Evolutionary conservation across 2,113 vertebrate species (phyloP).

Genomic region (Leucopsar rothschildi): DNA sequence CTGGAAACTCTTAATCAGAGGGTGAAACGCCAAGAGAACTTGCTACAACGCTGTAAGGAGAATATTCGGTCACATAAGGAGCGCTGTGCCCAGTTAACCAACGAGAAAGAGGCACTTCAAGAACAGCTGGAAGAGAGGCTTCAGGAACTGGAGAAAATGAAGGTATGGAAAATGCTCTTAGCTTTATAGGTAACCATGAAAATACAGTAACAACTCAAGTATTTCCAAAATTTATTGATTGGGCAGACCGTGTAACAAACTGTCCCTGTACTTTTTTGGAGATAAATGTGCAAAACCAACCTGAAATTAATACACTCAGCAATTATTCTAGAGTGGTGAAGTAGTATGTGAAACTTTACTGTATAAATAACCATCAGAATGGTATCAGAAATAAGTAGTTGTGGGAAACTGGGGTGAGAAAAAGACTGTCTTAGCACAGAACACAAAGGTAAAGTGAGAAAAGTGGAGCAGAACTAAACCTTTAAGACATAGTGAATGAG

Average conservation of each 20-base stretch:
- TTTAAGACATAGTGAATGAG: neutral
- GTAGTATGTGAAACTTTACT: neutral
- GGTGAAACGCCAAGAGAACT: constrained; percentile 88
- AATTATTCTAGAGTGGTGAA: neutral
- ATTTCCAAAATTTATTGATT: neutral
- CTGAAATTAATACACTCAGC: neutral
- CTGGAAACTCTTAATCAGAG: constrained; percentile 82
- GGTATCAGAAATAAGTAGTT: neutral
- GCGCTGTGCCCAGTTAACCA: constrained; percentile 77
- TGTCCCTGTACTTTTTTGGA: neutral
- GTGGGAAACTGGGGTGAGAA: neutral
- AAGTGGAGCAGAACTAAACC: neutral
- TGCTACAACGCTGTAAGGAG: constrained; percentile 88
- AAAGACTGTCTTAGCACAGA: neutral
- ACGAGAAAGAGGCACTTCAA: constrained; percentile 91
- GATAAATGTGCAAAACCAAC: neutral
- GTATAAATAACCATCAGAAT: neutral
- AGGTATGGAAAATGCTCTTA: constrained; percentile 72
- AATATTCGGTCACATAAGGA: constrained; percentile 84
- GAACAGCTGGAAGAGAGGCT: constrained; percentile 92
- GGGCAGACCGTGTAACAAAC: neutral
- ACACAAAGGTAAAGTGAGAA: neutral
- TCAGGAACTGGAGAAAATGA: constrained; percentile 94
- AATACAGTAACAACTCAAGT: neutral
- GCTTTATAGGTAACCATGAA: neutral